These are phyloP conservation scores for Hydra vulgaris DNA, from an alignment of 30 jellyfish, hydroid and myxozoan species.

Conservation along the genomic window DNA sequence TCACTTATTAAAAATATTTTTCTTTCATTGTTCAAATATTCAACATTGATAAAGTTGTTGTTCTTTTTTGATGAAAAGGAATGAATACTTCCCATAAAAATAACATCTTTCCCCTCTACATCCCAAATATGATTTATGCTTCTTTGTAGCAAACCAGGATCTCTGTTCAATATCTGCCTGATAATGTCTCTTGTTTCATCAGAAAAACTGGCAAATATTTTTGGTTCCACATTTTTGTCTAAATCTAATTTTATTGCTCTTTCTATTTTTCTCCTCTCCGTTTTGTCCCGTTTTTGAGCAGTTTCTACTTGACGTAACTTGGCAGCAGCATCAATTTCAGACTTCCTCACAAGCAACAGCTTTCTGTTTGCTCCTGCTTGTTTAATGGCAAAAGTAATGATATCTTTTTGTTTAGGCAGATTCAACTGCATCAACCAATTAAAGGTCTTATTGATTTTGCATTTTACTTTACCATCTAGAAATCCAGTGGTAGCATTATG, in stretches of 20 bases:
- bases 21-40: background rate
- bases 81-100: background rate
- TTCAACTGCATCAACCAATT: background rate
- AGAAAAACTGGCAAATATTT: no score
- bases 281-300: no score
- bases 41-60: background rate
- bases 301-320: background rate
- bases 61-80: background rate
- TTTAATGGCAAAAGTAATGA: background rate
- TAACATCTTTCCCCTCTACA: background rate
- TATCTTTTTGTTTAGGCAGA: background rate
- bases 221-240: no score
- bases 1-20: background rate
- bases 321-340: background rate
- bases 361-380: background rate
- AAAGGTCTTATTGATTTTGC: background rate
- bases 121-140: background rate
- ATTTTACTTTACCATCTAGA: background rate
- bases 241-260: no score
- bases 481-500: background rate
- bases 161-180: no score
- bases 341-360: background rate
- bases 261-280: no score
- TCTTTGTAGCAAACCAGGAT: no score
- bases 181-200: no score